A percentile compares a stretch with the other conserved stretches of the same genome.
Conservation (phyloP, 2,888 invertebrate species). For the Apodemia mormo region DNA sequence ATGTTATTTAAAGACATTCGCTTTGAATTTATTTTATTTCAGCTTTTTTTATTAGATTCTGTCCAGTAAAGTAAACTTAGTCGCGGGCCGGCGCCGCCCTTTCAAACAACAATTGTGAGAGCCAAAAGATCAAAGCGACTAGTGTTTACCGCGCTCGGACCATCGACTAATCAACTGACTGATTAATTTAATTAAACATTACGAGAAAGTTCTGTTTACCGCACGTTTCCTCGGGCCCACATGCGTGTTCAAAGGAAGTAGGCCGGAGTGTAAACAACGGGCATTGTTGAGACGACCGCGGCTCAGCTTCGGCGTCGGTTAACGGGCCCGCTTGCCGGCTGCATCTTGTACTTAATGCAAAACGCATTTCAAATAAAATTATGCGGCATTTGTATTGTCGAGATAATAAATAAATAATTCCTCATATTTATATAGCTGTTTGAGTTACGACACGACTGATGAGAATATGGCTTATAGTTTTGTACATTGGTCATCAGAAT, state of each 20-base stretch:
- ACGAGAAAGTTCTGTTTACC: conserved; percentile 81
- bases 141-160: conserved; percentile 76
- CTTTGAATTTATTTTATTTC: conserved; percentile 17
- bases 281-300: conserved; percentile 59
- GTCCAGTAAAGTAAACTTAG: conserved; percentile 33
- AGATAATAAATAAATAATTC: background rate
- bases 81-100: conserved; percentile 35
- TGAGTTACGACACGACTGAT: background rate
- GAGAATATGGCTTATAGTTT: no score
- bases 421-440: background rate
- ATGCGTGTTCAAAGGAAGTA: conserved; percentile 79
- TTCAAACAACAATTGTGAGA: conserved; percentile 61
- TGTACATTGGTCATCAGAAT: no score
- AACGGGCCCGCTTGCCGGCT: conserved; percentile 37
- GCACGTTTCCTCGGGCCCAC: conserved; percentile 79
- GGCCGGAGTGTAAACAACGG: conserved; percentile 71
- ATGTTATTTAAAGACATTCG: conserved; percentile 17
- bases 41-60: conserved; percentile 20
- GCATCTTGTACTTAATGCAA: background rate
- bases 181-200: conserved; percentile 83
- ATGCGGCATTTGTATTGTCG: background rate
- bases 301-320: conserved; percentile 23
- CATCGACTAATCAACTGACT: conserved; percentile 80
- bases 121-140: conserved; percentile 71
- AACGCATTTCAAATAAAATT: background rate